These are phyloP conservation scores for Archaeoteleia sp. DNA, from an alignment of 2,888 invertebrate species.

Conservation along the genomic window DNA sequence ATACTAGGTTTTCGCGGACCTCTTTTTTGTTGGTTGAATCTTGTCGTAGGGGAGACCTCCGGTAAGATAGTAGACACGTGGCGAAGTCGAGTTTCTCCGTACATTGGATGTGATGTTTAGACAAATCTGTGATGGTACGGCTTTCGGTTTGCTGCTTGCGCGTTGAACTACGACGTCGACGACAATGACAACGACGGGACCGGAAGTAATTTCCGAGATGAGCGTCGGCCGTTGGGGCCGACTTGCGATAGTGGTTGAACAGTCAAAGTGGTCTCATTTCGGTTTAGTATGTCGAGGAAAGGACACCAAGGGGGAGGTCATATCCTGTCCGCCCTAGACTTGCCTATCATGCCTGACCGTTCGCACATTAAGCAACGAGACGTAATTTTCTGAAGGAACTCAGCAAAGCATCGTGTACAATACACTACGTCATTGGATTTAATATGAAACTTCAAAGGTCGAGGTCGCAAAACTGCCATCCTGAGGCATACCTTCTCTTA, in stretches of 20 bases:
- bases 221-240: slow-evolving; percentile 62
- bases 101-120: slow-evolving; percentile 42
- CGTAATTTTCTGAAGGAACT: slow-evolving; percentile 70
- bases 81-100: slow-evolving; percentile 32
- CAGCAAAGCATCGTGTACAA: slow-evolving; percentile 59
- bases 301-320: slow-evolving; percentile 70
- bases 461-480: too few species aligned
- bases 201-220: slow-evolving; percentile 75
- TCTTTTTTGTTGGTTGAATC: too few species aligned
- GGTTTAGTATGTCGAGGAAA: slow-evolving; percentile 61
- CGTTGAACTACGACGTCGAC: slow-evolving; percentile 50
- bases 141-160: slow-evolving; percentile 41
- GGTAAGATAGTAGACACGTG: too few species aligned
- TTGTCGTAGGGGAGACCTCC: too few species aligned
- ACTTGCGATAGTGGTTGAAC: slow-evolving; percentile 74
- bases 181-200: slow-evolving; percentile 63
- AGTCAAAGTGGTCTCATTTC: slow-evolving; percentile 75
- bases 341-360: slow-evolving; percentile 57
- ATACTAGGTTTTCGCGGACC: not conserved
- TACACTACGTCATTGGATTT: not conserved
- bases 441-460: too few species aligned
- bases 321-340: slow-evolving; percentile 71
- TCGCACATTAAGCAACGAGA: slow-evolving; percentile 62
- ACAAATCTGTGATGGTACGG: slow-evolving; percentile 27
- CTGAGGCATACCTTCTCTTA: too few species aligned